These are phyloP conservation scores for Mycetomoellerius zeteki DNA, from an alignment of 1,140 invertebrate genomes.

Conservation along the genomic window DNA sequence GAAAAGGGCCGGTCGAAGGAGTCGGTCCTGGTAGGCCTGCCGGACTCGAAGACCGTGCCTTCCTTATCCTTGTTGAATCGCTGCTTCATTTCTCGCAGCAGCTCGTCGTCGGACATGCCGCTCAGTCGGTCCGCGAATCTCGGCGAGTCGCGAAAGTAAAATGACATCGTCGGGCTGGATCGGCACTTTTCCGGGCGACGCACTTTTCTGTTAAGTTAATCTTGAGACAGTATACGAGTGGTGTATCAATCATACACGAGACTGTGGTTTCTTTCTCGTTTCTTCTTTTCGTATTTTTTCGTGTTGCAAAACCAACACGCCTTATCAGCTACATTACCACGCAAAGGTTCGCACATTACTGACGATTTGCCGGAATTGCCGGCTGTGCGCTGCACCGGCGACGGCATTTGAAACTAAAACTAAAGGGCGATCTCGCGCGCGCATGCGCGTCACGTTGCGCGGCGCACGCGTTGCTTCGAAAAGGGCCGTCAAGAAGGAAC, in stretches of 20 bases:
- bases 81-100: conserved; percentile 84
- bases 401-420: conserved; percentile 49
- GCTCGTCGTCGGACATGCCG: conserved; percentile 84
- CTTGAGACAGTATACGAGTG: too few relatives aligned
- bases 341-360: conserved; percentile 55
- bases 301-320: not conserved
- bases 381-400: conserved; percentile 33
- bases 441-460: conserved; percentile 20
- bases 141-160: conserved; percentile 84
- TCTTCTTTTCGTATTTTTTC: not conserved
- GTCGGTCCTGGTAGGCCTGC: conserved; percentile 72
- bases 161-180: conserved; percentile 81
- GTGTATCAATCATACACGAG: not conserved
- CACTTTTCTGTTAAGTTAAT: too few relatives aligned
- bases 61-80: conserved; percentile 82
- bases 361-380: not conserved
- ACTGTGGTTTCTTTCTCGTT: not conserved
- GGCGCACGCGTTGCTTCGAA: not conserved
- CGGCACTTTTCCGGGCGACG: too few relatives aligned
- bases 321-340: not conserved
- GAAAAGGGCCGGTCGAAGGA: conserved; percentile 79
- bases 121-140: conserved; percentile 83
- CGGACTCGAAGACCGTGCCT: conserved; percentile 83
- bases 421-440: conserved; percentile 1
- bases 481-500: not conserved